Percentiles rank a stretch among this genome's conserved stretches.
Conservation (phyloP, 2,797 vertebrate genomes). For the Phylloscopus collybita region DNA sequence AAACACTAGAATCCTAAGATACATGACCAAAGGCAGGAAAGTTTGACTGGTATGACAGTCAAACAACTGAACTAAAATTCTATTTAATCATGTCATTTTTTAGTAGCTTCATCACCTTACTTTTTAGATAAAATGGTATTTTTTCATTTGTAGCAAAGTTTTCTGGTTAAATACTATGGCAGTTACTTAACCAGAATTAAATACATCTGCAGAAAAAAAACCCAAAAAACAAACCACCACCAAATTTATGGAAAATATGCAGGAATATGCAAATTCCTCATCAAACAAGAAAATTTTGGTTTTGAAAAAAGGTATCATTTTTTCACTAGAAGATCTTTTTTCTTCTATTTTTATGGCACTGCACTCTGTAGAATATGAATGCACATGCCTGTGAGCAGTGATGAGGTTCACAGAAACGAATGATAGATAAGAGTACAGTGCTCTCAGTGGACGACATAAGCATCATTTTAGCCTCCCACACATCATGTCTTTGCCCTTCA, state of each 20-base stretch:
- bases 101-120: not conserved
- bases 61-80: not conserved
- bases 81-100: not conserved
- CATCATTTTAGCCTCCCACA: not conserved
- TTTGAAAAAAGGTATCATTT: not conserved
- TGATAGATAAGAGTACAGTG: not conserved
- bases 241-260: not conserved
- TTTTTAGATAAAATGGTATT: not conserved
- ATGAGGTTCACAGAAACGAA: not conserved
- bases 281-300: not conserved
- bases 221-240: no score
- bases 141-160: not conserved
- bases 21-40: not conserved
- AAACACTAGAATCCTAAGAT: not conserved
- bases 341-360: not conserved
- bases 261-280: not conserved
- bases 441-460: not conserved
- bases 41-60: not conserved
- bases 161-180: not conserved
- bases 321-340: not conserved
- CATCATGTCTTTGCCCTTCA: not conserved
- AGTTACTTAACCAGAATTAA: not conserved
- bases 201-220: not conserved
- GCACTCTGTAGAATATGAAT: not conserved
- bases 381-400: not conserved